phyloP scores from a whole-genome alignment of 2,113 vertebrate species.

The Cyphomyrus plagiostoma region DNA sequence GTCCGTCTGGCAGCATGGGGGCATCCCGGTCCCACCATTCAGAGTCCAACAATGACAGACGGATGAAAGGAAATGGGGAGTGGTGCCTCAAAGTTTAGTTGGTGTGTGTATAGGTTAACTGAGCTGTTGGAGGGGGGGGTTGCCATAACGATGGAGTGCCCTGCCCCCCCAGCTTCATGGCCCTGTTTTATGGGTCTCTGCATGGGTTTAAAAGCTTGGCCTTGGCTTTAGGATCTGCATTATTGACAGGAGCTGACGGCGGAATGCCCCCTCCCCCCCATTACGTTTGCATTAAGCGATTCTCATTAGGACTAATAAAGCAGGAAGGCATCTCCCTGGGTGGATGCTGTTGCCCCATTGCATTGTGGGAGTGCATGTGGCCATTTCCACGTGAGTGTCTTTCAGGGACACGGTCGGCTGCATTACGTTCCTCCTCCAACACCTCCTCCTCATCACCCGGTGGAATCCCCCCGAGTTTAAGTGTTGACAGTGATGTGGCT shows the following conservation, averaged over 20 bases:
- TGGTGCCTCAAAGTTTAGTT: background rate
- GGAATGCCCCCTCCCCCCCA: background rate
- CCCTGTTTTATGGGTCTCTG: background rate
- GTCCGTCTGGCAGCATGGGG: background rate
- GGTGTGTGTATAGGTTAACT: background rate
- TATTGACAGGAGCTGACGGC: constrained; percentile 18
- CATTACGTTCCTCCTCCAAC: background rate
- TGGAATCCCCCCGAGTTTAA: background rate
- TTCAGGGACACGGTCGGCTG: background rate
- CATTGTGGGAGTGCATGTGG: constrained; percentile 11
- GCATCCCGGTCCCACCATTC: background rate
- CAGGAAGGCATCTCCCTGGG: background rate
- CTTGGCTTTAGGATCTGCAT: constrained; percentile 17
- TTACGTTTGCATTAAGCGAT: constrained; percentile 23
- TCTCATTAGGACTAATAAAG: constrained; percentile 22
- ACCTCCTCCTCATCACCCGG: background rate
- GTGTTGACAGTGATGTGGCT: background rate
- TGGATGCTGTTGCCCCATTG: background rate
- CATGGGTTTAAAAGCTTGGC: background rate
- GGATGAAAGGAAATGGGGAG: background rate
- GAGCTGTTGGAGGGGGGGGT: background rate
- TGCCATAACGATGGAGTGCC: background rate
- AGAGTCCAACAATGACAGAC: background rate
- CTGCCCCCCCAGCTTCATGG: background rate
- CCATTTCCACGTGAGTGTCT: background rate